These are phyloP conservation scores for Drosophila buzzatii DNA, from an alignment of 2,888 invertebrate species.

Conservation along the genomic window DNA sequence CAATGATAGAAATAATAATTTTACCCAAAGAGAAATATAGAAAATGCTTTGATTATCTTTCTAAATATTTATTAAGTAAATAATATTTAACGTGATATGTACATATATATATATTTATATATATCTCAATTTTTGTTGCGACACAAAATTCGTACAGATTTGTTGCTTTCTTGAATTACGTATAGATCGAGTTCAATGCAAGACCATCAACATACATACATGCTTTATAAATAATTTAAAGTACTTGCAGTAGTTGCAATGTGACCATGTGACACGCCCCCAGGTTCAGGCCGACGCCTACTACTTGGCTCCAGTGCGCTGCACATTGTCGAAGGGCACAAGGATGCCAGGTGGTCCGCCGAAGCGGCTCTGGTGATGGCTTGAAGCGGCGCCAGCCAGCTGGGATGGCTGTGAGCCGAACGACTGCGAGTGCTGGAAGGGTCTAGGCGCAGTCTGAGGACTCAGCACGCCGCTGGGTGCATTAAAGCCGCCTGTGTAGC, in stretches of 20 bases:
- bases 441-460: conserved; percentile 62
- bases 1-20: background rate
- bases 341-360: conserved; percentile 85
- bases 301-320: conserved; percentile 61
- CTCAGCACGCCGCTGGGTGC: conserved; percentile 73
- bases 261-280: conserved; percentile 5
- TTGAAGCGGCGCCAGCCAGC: conserved; percentile 17
- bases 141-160: conserved; percentile 42
- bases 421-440: conserved; percentile 57
- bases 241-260: conserved; percentile 46
- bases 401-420: conserved; percentile 15
- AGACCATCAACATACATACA: conserved; percentile 63
- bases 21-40: background rate
- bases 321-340: conserved; percentile 82
- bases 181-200: conserved; percentile 23
- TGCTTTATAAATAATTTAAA: conserved; percentile 78
- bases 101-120: conserved; percentile 19
- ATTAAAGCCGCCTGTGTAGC: conserved; percentile 78
- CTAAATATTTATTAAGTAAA: conserved; percentile 55
- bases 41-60: conserved; percentile 15
- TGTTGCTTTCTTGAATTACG: conserved; percentile 14
- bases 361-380: conserved; percentile 73
- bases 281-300: conserved; percentile 7
- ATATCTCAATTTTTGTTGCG: conserved; percentile 7
- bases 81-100: conserved; percentile 43